Base-by-base conservation (phyloP, 2,888 invertebrate species). In the Limnephilus lunatus region DNA sequence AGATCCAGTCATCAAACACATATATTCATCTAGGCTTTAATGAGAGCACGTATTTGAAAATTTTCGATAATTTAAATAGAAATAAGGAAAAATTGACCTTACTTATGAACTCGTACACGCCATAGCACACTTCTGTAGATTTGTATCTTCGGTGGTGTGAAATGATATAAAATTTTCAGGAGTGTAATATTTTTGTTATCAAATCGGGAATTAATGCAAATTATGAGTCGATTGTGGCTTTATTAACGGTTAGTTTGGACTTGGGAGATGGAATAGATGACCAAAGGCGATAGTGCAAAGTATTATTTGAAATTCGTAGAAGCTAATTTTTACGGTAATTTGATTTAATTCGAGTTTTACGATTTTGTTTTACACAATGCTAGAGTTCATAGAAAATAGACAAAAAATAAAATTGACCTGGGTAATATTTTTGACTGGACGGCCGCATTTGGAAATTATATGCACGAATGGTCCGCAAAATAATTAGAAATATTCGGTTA, bases 151-250 rank as follows among this genome's bases (percentile, higher is more conserved):
- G 2, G 68, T 68, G n/a, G 68, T 68, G 25, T 68, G n/a, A 68
- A 68, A n/a, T 68, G 68, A 68, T 68, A 68, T n/a, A 2, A 68
- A n/a, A 68, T n/a, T 68, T 68, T 68, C 25, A 15, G 83, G 11
- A 83, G 83, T 39, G 83, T 83, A 68, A 35, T 83, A 32, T 83
- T 83, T 83, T 39, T 83, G 25, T 35, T 12, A 44, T 44, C 44
- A 30, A 86, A 44, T n/a, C 7, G n/a, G 12, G 86, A 86, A 86
- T 86, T 86, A 86, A 86, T 86, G 86, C 86, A 86, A 86, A 86
- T 83, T 83, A 25, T 83, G 83, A 35, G 25, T 83, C 19, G 68
- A 3, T 25, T 68, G 68, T 68, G 68, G 68, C 25, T 68, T 68
- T 68, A 68, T 68, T n/a, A 68, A 68, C 68, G 68, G 68, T 68